Evolutionary conservation across 2,797 vertebrate species (phyloP).

Genomic region (Chrysocyon brachyurus): DNA sequence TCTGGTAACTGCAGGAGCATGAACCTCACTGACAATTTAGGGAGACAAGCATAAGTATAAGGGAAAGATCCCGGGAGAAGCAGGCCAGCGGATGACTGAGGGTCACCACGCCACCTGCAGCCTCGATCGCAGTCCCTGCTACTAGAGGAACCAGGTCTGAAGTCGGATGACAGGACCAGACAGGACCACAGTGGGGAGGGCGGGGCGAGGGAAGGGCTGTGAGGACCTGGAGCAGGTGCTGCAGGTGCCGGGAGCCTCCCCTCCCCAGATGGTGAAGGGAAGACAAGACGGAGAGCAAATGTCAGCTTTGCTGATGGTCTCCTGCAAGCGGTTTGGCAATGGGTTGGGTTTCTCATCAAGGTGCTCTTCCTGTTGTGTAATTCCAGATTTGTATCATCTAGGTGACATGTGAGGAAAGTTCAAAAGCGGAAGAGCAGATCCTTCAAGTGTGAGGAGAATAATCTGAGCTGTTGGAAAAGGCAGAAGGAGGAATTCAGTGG

Average conservation of each 20-base stretch:
- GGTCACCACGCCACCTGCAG: background rate
- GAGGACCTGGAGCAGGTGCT: background rate
- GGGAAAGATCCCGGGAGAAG: background rate
- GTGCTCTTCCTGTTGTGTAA: background rate
- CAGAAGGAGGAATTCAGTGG: background rate
- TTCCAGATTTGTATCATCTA: background rate
- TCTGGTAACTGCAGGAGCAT: background rate
- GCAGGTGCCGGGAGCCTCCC: background rate
- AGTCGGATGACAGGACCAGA: background rate
- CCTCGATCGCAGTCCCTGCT: background rate
- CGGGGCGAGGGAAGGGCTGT: too few species aligned
- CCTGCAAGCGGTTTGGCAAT: background rate
- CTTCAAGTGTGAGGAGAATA: background rate
- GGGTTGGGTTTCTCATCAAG: background rate
- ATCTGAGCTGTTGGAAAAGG: background rate
- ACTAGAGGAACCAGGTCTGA: background rate
- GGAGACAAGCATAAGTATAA: background rate
- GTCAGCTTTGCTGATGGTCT: background rate
- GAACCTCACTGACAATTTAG: background rate
- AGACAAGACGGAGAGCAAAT: background rate
- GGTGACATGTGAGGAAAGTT: background rate
- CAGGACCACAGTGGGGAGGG: background rate
- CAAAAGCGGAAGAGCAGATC: slow-evolving; percentile 1
- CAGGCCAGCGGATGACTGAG: too few species aligned
- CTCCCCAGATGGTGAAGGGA: background rate